These are phyloP conservation scores for Rhizomys pruinosus DNA, from an alignment of 2,113 vertebrate species.

Conservation along the genomic window DNA sequence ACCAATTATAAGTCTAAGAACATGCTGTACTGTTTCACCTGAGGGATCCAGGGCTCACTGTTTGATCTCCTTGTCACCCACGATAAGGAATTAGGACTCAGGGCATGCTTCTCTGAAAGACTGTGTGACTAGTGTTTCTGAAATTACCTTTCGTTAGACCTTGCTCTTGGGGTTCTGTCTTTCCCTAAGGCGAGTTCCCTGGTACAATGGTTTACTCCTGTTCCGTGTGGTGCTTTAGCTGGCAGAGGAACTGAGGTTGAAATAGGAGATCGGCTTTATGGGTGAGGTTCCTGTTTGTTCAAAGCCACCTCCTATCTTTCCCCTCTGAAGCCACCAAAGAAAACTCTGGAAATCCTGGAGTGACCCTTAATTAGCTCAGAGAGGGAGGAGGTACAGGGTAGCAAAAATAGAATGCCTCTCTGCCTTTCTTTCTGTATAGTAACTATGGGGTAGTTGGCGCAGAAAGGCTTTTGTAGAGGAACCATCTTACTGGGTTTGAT, in stretches of 20 bases:
- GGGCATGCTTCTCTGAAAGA: constrained; percentile 28
- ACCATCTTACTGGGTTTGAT: background rate
- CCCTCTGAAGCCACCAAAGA: constrained; percentile 74
- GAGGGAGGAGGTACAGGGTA: constrained; percentile 19
- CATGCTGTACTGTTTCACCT: background rate
- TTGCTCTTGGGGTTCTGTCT: constrained; percentile 48
- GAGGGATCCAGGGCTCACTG: background rate
- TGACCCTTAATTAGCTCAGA: constrained; percentile 72
- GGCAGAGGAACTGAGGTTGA: constrained; percentile 74
- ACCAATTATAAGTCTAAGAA: background rate
- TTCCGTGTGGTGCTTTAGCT: constrained; percentile 51
- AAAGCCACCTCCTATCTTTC: constrained; percentile 69
- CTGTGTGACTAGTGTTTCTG: constrained; percentile 13
- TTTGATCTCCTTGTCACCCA: constrained; percentile 65
- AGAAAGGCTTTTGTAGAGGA: background rate
- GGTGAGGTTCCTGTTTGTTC: constrained; percentile 80
- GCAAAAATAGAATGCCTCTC: constrained; percentile 41
- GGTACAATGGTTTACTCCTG: constrained; percentile 45
- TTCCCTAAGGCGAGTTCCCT: constrained; percentile 59
- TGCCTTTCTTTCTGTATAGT: background rate
- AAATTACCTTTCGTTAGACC: constrained; percentile 38
- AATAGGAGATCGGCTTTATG: constrained; percentile 78
- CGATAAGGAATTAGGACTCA: constrained; percentile 63
- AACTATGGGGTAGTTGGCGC: background rate
- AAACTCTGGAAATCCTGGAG: constrained; percentile 74